A percentile compares a stretch with the other conserved stretches of the same genome.
phyloP scores from a whole-genome alignment of 2,113 vertebrate species.

The Tupaia chinensis region DNA sequence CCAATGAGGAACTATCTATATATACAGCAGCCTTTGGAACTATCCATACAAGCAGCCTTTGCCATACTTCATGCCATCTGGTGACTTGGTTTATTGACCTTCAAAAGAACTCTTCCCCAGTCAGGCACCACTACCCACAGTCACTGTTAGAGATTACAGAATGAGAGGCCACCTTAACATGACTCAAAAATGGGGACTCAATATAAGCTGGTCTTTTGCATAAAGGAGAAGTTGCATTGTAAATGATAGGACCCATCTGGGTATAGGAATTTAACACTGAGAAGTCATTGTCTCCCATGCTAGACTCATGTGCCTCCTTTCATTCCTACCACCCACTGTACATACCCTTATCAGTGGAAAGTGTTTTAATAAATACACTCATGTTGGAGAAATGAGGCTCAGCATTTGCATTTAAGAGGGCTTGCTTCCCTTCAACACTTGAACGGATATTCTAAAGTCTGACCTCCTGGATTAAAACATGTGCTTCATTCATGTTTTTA shows the following conservation, averaged over 20 bases:
- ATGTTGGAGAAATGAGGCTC: not conserved
- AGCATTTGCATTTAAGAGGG: not conserved
- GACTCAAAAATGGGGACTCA: not conserved
- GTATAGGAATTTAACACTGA: not conserved
- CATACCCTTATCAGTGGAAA: not conserved
- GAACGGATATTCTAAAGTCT: not conserved
- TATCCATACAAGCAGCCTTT: not conserved
- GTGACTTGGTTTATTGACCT: not conserved
- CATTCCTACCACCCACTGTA: not conserved
- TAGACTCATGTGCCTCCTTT: not conserved
- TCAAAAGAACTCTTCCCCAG: not conserved
- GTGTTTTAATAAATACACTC: not conserved
- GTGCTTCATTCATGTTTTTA: not conserved
- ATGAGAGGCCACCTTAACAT: not conserved
- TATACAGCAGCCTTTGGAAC: not conserved
- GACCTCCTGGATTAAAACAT: not conserved
- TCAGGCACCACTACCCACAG: not conserved
- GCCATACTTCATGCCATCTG: not conserved
- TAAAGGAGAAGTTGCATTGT: not conserved
- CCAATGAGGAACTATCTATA: not conserved
- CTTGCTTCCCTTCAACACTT: not conserved
- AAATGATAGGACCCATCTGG: accelerated
- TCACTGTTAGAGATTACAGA: not conserved
- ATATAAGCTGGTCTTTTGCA: not conserved
- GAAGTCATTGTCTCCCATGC: not conserved